Evolutionary conservation across 2,113 vertebrate genomes (phyloP).

Genomic region (Mus pahari): DNA sequence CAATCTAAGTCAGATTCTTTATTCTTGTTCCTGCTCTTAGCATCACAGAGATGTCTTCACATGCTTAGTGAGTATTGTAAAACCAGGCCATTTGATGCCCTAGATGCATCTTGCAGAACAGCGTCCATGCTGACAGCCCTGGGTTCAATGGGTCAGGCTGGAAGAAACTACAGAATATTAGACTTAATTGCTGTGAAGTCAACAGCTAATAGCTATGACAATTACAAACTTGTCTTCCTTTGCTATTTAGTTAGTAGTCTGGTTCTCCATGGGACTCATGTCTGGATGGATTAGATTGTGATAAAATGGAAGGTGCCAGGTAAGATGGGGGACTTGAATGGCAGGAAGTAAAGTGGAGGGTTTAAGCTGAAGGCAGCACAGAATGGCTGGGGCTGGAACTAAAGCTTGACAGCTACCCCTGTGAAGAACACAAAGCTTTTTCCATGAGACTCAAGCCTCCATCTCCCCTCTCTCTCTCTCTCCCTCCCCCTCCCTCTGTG

Average conservation of each 20-base stretch:
- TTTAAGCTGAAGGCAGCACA: not conserved
- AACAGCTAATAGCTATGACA: not conserved
- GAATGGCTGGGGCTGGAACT: not conserved
- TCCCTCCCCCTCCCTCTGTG: no score
- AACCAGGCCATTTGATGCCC: not conserved
- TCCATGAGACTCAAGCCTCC: not conserved
- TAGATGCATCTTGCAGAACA: not conserved
- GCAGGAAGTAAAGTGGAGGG: no score
- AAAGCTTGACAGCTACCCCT: not conserved
- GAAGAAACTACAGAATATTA: not conserved
- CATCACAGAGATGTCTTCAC: not conserved
- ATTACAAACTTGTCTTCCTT: not conserved
- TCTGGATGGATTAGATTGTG: no score
- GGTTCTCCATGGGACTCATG: not conserved
- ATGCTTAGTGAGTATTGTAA: not conserved
- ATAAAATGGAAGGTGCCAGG: not conserved
- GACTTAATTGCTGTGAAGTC: not conserved
- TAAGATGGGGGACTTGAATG: not conserved
- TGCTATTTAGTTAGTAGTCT: not conserved
- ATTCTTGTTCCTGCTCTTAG: not conserved
- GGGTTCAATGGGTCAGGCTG: not conserved
- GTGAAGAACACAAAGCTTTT: not conserved
- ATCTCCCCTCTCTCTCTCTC: not conserved
- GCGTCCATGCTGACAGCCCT: not conserved
- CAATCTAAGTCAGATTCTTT: accelerated